phyloP scores from a whole-genome alignment of 2,797 vertebrate species.

The Thaleichthys pacificus region DNA sequence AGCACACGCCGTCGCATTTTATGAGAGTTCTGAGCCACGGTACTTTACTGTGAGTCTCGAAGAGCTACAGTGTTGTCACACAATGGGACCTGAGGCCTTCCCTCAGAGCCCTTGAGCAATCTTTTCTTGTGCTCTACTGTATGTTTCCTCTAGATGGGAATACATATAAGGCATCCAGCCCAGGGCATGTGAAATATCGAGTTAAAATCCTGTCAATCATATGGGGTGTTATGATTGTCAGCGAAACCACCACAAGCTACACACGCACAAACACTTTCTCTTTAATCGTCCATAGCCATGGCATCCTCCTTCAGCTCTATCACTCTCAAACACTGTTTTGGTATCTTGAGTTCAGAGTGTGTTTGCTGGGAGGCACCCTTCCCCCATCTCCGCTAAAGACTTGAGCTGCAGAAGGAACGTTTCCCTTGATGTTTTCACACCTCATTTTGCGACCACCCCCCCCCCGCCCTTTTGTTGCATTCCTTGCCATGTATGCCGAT shows the following conservation, averaged over 20 bases:
- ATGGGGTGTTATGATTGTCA: background rate
- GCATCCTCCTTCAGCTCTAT: no score
- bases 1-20: constrained; percentile 41
- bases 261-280: no score
- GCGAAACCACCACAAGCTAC: background rate
- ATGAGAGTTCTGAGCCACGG: constrained; percentile 32
- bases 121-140: background rate
- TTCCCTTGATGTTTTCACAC: no score
- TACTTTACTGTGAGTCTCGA: background rate
- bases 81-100: background rate
- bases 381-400: no score
- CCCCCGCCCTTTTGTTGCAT: no score
- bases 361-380: no score
- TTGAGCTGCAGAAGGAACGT: no score
- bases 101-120: background rate
- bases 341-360: no score
- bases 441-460: no score
- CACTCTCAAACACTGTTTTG: no score
- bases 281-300: no score
- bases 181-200: background rate
- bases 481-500: no score
- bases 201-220: background rate
- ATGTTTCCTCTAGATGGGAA: background rate
- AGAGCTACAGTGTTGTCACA: background rate
- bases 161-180: background rate